Evolutionary conservation across 1,140 invertebrate species (phyloP).

Genomic region (Ooceraea biroi): DNA sequence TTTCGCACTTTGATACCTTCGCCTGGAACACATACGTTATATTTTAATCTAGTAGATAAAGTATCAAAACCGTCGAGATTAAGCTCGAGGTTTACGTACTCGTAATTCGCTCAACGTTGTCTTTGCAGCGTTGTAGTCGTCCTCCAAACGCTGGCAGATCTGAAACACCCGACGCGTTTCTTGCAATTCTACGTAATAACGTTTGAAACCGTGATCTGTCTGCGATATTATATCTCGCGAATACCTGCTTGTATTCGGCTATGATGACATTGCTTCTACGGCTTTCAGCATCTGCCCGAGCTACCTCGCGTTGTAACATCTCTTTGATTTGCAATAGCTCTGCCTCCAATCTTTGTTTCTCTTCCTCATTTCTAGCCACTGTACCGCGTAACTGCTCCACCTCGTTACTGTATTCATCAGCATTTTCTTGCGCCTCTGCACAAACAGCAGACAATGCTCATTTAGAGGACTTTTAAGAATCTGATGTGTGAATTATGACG

Average conservation of each 20-base stretch:
- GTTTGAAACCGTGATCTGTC: not conserved
- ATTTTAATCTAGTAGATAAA: not conserved
- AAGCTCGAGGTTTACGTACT: conserved; percentile 84
- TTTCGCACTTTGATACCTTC: conserved; percentile 87
- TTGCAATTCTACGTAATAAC: not conserved
- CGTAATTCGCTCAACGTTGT: conserved; percentile 87
- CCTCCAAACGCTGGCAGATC: conserved; percentile 95
- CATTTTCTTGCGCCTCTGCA: conserved; percentile 91
- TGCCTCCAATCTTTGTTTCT: conserved; percentile 92
- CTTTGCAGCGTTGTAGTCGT: conserved; percentile 91
- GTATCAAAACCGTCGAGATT: not conserved
- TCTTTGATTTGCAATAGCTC: conserved; percentile 94
- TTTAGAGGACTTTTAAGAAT: not conserved
- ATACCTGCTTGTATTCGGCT: conserved; percentile 95
- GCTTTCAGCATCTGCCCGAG: conserved; percentile 91
- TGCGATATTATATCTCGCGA: not conserved
- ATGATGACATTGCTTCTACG: conserved; percentile 92
- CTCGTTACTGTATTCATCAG: conserved; percentile 93
- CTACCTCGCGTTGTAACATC: conserved; percentile 93
- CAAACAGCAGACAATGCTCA: not conserved
- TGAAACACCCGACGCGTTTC: conserved; percentile 79
- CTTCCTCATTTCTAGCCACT: conserved; percentile 93
- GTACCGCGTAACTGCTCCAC: conserved; percentile 91
- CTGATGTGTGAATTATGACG: not conserved
- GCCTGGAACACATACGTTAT: conserved; percentile 78